Evolutionary conservation across 2,113 vertebrate species (phyloP), one percentile per base, ranked within the genome.

Genomic region (Pachyramphus minor): DNA sequence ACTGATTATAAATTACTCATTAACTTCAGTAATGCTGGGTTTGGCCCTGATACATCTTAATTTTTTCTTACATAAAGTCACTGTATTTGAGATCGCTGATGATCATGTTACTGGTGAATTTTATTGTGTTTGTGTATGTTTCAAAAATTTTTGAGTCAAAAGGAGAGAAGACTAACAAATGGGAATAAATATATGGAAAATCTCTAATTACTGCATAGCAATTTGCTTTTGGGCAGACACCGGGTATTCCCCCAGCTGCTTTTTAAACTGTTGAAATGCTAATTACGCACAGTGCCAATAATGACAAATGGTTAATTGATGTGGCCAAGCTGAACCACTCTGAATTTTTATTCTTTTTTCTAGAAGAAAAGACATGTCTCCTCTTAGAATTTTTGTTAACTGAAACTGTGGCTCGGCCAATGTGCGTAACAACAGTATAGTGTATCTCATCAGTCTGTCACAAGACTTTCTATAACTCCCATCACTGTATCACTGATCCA

Each of bases 401-500:
- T 69, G 37, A 39, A 96, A 96, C 49, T 30, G 11, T 69, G 92
- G 83, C 64, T 94, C 96, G 95, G 94, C 89, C 82, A 35, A n/a
- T 12, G 76, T 93, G 85, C 81, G 18, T 96, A 92, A 93, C 63
- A 85, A 44, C 74, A 85, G 71, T 47, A 35, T 39, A 81, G 87
- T 44, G 79, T 93, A 86, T 44, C 74, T 90, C 96, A 96, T 95
- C 88, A 90, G 76, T 93, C 88, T 88, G 81, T 95, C 87, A 67
- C 87, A 22, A 93, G 89, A 89, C 84, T 86, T 90, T 59, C 89
- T 94, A 21, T 64, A 90, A 93, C 79, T 96, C 79, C 84, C 93
- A 97, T 97, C 94, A 67, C 74, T 58, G 77, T 94, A 82, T 95
- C 97, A 94, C 95, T 78, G 96, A 92, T 85, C 85, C 96, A 97